These are phyloP conservation scores for Synergus umbraculus DNA, from an alignment of 2,888 invertebrate species.

Conservation along the genomic window DNA sequence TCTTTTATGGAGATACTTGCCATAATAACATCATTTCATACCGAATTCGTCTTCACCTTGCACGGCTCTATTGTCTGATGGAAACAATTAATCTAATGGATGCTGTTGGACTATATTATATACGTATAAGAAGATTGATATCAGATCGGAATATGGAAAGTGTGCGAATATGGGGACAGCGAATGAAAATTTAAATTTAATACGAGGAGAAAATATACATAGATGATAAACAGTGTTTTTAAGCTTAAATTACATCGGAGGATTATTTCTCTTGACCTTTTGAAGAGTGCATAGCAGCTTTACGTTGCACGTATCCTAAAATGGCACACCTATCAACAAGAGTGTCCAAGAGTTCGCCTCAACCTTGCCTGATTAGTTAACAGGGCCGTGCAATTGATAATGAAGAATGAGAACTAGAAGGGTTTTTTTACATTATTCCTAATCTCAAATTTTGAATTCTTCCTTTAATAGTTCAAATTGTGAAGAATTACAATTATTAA, in stretches of 20 bases:
- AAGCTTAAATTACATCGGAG: neutral
- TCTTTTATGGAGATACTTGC: constrained; percentile 25
- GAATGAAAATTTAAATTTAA: too few relatives aligned
- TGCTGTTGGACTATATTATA: neutral
- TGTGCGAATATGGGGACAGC: neutral
- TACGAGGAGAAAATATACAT: neutral
- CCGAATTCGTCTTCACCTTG: constrained; percentile 27
- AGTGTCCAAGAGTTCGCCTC: constrained; percentile 18
- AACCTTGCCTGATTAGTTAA: constrained; percentile 24
- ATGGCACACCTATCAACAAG: constrained; percentile 38
- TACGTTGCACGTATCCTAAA: constrained; percentile 11
- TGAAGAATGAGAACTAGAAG: neutral
- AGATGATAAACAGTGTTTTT: neutral
- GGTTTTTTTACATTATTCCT: neutral
- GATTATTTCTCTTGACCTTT: constrained; percentile 12
- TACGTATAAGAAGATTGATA: constrained; percentile 5
- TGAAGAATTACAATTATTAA: too few relatives aligned
- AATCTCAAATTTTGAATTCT: too few relatives aligned
- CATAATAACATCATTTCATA: constrained; percentile 14
- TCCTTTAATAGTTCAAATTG: too few relatives aligned
- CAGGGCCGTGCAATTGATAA: neutral
- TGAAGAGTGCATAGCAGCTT: neutral
- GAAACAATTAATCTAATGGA: constrained; percentile 24
- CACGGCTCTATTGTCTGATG: constrained; percentile 11
- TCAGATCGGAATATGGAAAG: constrained; percentile 16